Evolutionary conservation across 1,140 invertebrate genomes (phyloP).

Genomic region (Camponotus pennsylvanicus): DNA sequence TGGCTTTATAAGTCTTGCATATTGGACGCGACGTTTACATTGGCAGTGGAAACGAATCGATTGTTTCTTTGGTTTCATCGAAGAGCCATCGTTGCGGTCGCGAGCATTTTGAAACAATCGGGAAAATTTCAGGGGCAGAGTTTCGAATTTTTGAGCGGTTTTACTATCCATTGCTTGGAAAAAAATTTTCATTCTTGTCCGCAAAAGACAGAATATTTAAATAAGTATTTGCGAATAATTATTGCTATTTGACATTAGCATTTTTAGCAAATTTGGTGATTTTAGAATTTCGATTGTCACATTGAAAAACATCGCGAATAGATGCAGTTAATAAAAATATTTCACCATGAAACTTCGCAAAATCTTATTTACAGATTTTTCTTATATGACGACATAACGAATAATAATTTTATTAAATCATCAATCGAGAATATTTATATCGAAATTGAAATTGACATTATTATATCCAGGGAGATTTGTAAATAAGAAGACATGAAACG

Average conservation of each 20-base stretch:
- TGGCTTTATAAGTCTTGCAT: conserved; percentile 27
- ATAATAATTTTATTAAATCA: conserved; percentile 18
- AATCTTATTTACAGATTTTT: neutral
- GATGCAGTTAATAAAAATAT: neutral
- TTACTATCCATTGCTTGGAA: neutral
- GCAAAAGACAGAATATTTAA: neutral
- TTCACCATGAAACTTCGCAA: neutral
- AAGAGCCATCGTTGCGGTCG: neutral
- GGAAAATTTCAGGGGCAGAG: neutral
- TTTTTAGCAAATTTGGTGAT: too few species aligned
- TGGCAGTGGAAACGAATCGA: conserved; percentile 28
- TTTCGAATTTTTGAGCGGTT: neutral
- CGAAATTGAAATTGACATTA: conserved; percentile 3
- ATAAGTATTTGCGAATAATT: conserved; percentile 24
- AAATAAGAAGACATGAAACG: neutral
- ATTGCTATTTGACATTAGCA: neutral
- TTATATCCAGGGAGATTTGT: neutral
- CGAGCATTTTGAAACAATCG: neutral
- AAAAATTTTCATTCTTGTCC: neutral
- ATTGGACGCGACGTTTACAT: conserved; percentile 8
- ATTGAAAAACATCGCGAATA: neutral
- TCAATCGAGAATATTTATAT: neutral
- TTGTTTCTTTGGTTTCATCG: conserved; percentile 5
- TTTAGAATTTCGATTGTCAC: neutral
- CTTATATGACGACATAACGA: neutral